Conservation (phyloP, 2,888 invertebrate genomes). For the Tiliacea aurago region DNA sequence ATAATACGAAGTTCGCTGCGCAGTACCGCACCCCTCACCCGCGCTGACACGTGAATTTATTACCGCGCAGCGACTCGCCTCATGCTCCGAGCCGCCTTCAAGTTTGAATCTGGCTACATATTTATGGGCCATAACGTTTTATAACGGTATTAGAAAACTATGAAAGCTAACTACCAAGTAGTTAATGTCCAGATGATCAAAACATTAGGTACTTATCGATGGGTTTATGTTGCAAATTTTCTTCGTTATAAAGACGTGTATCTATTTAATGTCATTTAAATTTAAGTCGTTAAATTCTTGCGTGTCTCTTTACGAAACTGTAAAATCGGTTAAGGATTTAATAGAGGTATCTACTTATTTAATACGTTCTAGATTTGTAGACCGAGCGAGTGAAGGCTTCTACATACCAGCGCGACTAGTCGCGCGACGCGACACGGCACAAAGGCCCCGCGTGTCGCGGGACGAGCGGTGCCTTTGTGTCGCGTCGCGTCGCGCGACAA, state of each 20-base stretch:
- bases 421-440: too few species aligned
- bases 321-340: not conserved
- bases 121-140: conserved; percentile 37
- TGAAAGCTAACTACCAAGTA: conserved; percentile 27
- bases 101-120: not conserved
- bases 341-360: not conserved
- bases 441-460: too few species aligned
- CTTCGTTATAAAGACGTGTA: not conserved
- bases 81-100: too few species aligned
- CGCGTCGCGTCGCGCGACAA: too few species aligned
- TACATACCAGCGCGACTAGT: too few species aligned
- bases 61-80: too few species aligned
- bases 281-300: not conserved
- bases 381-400: too few species aligned
- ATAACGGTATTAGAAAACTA: conserved; percentile 44
- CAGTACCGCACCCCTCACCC: too few species aligned
- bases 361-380: not conserved
- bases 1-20: too few species aligned
- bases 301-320: not conserved
- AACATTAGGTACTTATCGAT: conserved; percentile 21
- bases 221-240: conserved; percentile 12
- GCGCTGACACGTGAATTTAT: too few species aligned
- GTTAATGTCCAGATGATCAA: conserved; percentile 22
- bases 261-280: not conserved
- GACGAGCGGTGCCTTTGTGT: too few species aligned